Base-by-base conservation (phyloP, 2,888 invertebrate species). In the Conops quadrifasciatus region DNA sequence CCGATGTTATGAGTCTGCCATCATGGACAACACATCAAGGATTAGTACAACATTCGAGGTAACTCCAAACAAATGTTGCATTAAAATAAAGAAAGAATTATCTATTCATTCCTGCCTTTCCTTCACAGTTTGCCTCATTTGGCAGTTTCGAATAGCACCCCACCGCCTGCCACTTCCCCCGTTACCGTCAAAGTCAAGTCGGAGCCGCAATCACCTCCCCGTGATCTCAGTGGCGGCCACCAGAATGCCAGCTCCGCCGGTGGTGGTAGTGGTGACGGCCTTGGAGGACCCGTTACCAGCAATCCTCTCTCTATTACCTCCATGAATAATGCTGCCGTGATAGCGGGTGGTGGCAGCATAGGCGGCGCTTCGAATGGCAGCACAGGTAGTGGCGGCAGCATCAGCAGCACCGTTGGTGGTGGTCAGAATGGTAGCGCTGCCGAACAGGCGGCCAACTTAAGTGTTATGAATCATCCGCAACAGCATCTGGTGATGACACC, bases 141-240 rank as follows among this genome's bases (percentile, higher is more conserved):
- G 80, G 89, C 91, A 73, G 91, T 91, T 77, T 90, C 91, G 76
- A 93, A 93, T 82, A 93, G 93, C 80, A 91, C 91, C 77, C 91
- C 91, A 75, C 87, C 87, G 73, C 92, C 93, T 70, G 90, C 93
- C 72, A 90, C 91, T 77, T 93, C 93, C 78, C 94, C 95, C 43
- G 89, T 92, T 83, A 92, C 93, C 79, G 91, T 96, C 77, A 94
- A 94, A 87, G 94, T 97, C 84, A 97, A 97, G 87, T 95, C 96
- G 79, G 97, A 97, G 86, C 97, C 97, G 30, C 95, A 96, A 83
- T 96, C 96, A 77, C 97, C 97, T 58, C 96, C 96, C 2, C 90
- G 96, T 75, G 95, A 94, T 80, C 79, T 93, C 91, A 82, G 84
- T 87, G 81, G 88, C 75, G 83, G 83, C 51, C 83, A 84, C 79